phyloP scores from a whole-genome alignment of 35 echinoderm and acorn worm genomes.

The Amphiura filiformis region DNA sequence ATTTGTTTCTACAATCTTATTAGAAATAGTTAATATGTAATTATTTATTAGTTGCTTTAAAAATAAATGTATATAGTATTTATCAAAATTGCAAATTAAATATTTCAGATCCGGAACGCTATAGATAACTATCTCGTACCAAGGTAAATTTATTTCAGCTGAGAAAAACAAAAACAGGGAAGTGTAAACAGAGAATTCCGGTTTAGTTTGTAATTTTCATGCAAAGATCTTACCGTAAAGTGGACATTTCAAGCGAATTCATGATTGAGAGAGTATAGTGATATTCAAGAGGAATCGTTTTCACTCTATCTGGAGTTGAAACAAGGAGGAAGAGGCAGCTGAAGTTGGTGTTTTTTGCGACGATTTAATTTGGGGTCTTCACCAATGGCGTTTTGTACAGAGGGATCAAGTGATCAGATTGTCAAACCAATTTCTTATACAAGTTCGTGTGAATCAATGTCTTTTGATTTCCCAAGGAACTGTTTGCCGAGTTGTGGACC shows the following conservation, averaged over 20 bases:
- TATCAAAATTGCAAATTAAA: too few relatives aligned
- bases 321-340: neutral
- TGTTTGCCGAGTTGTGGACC: neutral
- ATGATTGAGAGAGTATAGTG: neutral
- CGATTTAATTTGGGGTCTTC: neutral
- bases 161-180: neutral
- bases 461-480: constrained; percentile 1
- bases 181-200: neutral
- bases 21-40: too few relatives aligned
- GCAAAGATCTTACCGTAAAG: neutral
- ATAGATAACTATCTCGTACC: neutral
- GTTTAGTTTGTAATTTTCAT: neutral
- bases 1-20: too few relatives aligned
- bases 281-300: neutral
- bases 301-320: neutral
- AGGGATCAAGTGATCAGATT: neutral
- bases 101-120: neutral
- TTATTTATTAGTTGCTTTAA: too few relatives aligned
- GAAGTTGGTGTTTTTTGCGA: neutral
- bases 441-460: neutral
- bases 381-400: neutral
- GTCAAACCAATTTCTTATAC: neutral
- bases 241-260: neutral
- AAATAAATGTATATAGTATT: too few relatives aligned
- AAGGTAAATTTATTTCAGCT: neutral